Evolutionary conservation across 2,888 invertebrate genomes (phyloP).

Genomic region (Pachymerium ferrugineum): DNA sequence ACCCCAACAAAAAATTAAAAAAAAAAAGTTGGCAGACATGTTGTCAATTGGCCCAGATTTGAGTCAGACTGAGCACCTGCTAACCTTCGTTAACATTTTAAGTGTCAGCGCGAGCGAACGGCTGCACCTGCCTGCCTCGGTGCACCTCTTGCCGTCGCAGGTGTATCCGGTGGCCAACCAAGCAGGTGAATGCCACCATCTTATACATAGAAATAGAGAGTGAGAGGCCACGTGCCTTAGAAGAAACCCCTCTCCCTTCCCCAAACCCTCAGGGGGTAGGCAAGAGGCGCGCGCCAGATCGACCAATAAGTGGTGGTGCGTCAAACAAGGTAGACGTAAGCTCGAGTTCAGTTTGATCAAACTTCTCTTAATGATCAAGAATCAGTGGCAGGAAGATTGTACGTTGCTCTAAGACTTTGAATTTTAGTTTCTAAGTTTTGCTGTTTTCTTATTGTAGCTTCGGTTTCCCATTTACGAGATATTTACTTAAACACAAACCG

Average conservation of each 20-base stretch:
- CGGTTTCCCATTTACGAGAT: constrained; percentile 36
- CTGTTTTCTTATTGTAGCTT: constrained; percentile 27
- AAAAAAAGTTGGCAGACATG: neutral
- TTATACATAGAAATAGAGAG: neutral
- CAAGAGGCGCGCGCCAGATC: neutral
- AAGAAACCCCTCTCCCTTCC: neutral
- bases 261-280: neutral
- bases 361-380: neutral
- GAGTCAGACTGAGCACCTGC: neutral
- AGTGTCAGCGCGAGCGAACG: neutral
- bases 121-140: constrained; percentile 2
- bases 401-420: neutral
- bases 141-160: constrained; percentile 6
- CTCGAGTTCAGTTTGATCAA: no score
- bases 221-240: neutral
- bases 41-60: constrained; percentile 18
- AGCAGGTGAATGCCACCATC: neutral
- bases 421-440: neutral
- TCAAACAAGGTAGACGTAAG: neutral
- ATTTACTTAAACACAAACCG: constrained; percentile 49
- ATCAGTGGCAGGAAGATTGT: neutral
- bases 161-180: neutral
- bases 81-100: constrained; percentile 16
- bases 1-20: neutral
- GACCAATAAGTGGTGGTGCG: neutral